Conservation (phyloP, 2,113 vertebrate species). For the Erythrocercus mccallii region DNA sequence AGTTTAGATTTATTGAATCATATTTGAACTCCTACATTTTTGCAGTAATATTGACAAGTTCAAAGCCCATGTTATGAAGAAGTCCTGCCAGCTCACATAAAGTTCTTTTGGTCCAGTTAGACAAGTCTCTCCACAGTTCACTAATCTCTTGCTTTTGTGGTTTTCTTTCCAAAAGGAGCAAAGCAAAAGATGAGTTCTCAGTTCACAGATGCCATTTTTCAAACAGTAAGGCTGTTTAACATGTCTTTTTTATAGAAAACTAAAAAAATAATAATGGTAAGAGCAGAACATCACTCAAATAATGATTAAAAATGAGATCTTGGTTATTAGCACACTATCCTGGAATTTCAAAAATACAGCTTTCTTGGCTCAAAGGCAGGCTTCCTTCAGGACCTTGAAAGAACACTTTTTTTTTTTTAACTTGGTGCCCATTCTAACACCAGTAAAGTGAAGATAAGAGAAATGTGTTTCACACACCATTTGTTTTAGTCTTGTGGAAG, state of each 20-base stretch:
- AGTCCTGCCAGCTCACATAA: not conserved
- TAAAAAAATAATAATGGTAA: not conserved
- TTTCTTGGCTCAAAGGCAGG: not conserved
- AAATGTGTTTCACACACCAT: not conserved
- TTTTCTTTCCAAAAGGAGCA: not conserved
- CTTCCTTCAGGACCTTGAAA: not conserved
- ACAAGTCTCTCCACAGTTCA: not conserved
- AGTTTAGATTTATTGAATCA: constrained; percentile 9
- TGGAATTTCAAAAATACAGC: not conserved
- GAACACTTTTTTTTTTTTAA: not conserved
- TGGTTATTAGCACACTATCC: not conserved
- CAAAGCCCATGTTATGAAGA: not conserved
- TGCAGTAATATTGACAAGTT: not conserved
- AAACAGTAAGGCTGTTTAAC: not conserved
- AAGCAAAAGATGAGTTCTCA: not conserved
- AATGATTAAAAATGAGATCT: not conserved
- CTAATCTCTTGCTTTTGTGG: not conserved
- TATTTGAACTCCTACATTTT: not conserved
- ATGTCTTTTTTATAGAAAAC: not conserved
- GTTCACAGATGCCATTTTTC: not conserved
- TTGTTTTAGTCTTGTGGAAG: not conserved
- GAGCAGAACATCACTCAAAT: not conserved
- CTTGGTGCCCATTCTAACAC: not conserved
- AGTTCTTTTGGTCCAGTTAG: not conserved
- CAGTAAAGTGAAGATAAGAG: not conserved